A percentile compares a stretch with the other conserved stretches of the same genome.
These are phyloP conservation scores for Lepidostoma basale DNA, from an alignment of 1,140 invertebrate species.

Conservation along the genomic window DNA sequence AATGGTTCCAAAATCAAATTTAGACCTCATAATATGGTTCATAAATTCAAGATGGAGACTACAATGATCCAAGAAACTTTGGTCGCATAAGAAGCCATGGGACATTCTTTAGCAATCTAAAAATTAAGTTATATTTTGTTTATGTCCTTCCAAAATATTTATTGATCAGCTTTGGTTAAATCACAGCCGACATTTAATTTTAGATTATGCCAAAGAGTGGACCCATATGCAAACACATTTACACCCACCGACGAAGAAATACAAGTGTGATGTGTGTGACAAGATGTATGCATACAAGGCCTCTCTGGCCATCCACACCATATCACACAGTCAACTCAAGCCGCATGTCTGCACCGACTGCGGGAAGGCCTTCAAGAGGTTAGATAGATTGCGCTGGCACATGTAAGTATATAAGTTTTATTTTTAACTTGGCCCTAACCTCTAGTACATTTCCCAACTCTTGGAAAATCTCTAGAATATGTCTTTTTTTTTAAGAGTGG, in stretches of 20 bases:
- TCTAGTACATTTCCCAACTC: too few species aligned
- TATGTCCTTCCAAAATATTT: too few species aligned
- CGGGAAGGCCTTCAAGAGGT: constrained; percentile 32
- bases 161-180: not conserved
- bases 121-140: too few species aligned
- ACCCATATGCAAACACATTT: constrained; percentile 45
- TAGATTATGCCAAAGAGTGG: constrained; percentile 40
- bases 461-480: too few species aligned
- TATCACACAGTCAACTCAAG: constrained; percentile 20
- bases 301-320: constrained; percentile 23
- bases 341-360: constrained; percentile 38
- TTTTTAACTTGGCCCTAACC: not conserved
- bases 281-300: constrained; percentile 30
- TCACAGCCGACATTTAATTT: not conserved
- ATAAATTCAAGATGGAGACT: too few species aligned
- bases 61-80: too few species aligned
- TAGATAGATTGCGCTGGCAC: constrained; percentile 29
- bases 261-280: constrained; percentile 36
- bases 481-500: too few species aligned
- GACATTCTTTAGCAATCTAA: too few species aligned
- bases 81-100: too few species aligned
- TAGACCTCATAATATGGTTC: too few species aligned
- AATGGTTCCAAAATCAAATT: too few species aligned
- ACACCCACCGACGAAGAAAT: constrained; percentile 21
- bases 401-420: constrained; percentile 24